phyloP scores from a whole-genome alignment of 1,140 invertebrate species.

The Mesaphorura yosii region DNA sequence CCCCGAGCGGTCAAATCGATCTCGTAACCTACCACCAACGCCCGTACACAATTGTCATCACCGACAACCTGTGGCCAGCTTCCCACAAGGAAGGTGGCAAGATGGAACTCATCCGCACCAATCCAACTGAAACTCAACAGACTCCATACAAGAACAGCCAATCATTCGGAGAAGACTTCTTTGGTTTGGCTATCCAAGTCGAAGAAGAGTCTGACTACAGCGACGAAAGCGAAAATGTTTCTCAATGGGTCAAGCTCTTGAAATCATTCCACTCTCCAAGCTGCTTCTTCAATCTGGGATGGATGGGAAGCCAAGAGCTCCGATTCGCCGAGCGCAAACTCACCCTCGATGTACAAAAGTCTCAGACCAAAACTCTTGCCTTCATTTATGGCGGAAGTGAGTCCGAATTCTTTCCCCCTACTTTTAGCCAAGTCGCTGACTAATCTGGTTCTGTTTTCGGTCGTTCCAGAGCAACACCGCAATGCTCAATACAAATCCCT shows the following conservation, averaged over 20 bases:
- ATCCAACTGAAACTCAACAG: not conserved
- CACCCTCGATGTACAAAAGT: conserved; percentile 21
- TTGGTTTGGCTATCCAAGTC: conserved; percentile 16
- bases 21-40: conserved; percentile 26
- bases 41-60: conserved; percentile 29
- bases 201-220: conserved; percentile 25
- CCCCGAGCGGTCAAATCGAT: conserved; percentile 25
- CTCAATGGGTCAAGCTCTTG: conserved; percentile 23
- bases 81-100: conserved; percentile 26
- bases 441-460: not conserved
- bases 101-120: conserved; percentile 24
- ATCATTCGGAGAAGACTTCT: conserved; percentile 2
- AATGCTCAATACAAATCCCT: not conserved
- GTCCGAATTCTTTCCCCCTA: not conserved
- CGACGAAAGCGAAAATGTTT: conserved; percentile 14
- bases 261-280: conserved; percentile 16
- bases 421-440: not conserved
- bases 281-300: conserved; percentile 17
- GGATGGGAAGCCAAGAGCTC: conserved; percentile 13
- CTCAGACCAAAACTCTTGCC: conserved; percentile 25
- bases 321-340: conserved; percentile 21
- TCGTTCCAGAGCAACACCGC: not conserved
- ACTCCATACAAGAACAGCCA: not conserved
- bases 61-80: conserved; percentile 28
- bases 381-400: conserved; percentile 17